Percentiles rank a stretch among this genome's conserved stretches.
phyloP scores from a whole-genome alignment of 2,113 vertebrate species.

The Ptilonorhynchus violaceus region DNA sequence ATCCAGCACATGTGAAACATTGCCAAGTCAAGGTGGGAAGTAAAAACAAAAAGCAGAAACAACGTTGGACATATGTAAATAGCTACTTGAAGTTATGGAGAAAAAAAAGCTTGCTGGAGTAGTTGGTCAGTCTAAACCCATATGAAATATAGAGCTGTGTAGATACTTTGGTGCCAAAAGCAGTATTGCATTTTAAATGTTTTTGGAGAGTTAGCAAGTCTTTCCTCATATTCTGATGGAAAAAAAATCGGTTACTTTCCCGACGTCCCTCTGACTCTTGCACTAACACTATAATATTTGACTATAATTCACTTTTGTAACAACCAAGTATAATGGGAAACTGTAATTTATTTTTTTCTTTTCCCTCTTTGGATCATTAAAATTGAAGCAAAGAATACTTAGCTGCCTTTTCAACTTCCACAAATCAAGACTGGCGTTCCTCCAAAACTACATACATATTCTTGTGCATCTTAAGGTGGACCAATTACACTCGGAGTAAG shows the following conservation, averaged over 20 bases:
- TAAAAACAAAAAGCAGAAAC: neutral
- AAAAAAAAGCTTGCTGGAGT: neutral
- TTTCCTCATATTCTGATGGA: neutral
- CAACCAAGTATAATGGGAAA: neutral
- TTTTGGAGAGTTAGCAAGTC: neutral
- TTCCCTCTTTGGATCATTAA: neutral
- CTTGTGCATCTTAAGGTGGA: neutral
- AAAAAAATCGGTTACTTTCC: neutral
- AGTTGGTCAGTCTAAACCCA: neutral
- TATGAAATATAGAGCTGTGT: neutral
- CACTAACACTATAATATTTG: neutral
- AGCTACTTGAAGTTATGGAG: neutral
- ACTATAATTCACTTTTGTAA: neutral
- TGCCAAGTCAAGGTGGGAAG: neutral
- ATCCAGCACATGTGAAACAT: neutral
- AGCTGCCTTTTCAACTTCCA: neutral
- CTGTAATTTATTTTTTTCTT: fast-evolving
- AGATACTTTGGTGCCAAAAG: neutral
- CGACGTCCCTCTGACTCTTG: neutral
- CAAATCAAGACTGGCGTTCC: neutral
- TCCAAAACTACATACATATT: neutral
- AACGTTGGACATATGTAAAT: neutral
- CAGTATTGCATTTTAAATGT: neutral
- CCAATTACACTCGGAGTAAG: neutral
- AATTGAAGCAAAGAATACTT: neutral